These are phyloP conservation scores for Protosalanx chinensis DNA, from an alignment of 2,797 vertebrate genomes.

Conservation along the genomic window DNA sequence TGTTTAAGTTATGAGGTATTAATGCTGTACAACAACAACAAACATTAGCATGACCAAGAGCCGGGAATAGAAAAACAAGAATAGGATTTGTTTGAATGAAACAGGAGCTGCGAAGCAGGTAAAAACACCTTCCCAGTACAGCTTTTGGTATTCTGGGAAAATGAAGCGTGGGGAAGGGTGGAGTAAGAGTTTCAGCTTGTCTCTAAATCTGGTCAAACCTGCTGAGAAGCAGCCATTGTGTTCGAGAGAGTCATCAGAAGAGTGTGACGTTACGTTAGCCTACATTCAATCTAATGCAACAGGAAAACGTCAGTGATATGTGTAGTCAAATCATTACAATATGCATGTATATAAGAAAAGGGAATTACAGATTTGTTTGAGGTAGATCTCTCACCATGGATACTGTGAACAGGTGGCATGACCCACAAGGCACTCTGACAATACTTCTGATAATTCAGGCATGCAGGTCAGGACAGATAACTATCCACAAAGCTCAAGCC, in stretches of 20 bases:
- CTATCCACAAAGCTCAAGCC: no score
- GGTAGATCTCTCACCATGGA: no score
- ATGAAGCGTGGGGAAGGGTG: conserved; percentile 11
- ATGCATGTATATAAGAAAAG: no score
- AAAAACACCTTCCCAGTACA: neutral
- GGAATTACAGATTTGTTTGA: no score
- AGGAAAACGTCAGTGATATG: neutral
- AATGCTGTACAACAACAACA: neutral
- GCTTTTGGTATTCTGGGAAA: neutral
- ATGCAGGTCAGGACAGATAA: neutral
- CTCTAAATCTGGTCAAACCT: conserved; percentile 64
- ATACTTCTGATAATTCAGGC: neutral
- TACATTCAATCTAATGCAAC: neutral
- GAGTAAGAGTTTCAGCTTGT: conserved; percentile 56
- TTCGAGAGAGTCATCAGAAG: neutral
- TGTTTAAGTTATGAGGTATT: no score
- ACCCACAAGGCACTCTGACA: neutral
- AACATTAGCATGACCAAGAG: neutral
- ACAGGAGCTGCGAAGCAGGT: neutral
- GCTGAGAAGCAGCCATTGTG: conserved; percentile 34
- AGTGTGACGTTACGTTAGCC: neutral
- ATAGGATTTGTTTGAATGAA: neutral
- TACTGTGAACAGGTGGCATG: neutral
- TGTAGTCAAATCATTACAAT: no score
- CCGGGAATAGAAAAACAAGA: neutral